Percentiles rank a stretch among this genome's conserved stretches.
These are phyloP conservation scores for Monomorium pharaonis DNA, from an alignment of 1,140 invertebrate genomes.

Conservation along the genomic window DNA sequence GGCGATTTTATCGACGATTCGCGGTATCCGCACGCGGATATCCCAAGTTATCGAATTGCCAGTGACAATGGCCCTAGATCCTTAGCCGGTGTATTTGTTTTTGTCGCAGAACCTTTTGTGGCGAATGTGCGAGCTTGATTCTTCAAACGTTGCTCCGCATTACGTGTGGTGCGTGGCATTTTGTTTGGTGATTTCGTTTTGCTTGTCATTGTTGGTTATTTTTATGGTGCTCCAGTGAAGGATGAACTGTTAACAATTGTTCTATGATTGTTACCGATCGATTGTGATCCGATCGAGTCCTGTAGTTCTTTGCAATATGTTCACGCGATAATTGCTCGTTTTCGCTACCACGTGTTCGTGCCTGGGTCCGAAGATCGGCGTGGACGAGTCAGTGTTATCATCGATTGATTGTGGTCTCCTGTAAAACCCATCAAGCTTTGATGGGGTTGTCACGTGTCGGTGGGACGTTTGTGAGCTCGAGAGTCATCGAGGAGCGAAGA, in stretches of 20 bases:
- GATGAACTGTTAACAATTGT: not conserved
- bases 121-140: not conserved
- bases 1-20: conserved; percentile 23
- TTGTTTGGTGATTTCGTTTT: not conserved
- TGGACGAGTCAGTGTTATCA: conserved; percentile 44
- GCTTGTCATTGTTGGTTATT: not conserved
- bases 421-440: conserved; percentile 55
- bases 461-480: conserved; percentile 46
- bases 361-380: conserved; percentile 26
- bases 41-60: conserved; percentile 8
- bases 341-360: conserved; percentile 35
- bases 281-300: not conserved
- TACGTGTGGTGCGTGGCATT: conserved; percentile 38
- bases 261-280: not conserved
- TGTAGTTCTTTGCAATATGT: conserved; percentile 24
- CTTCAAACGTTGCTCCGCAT: not conserved
- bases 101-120: not conserved
- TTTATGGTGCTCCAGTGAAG: conserved; percentile 12
- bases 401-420: conserved; percentile 60
- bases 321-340: conserved; percentile 36
- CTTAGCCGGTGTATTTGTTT: not conserved
- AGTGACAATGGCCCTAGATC: not conserved
- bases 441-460: conserved; percentile 57
- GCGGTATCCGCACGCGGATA: conserved; percentile 19
- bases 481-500: conserved; percentile 50